Percentiles rank a stretch among this genome's conserved stretches.
These are phyloP conservation scores for Rattus rattus DNA, from an alignment of 2,113 vertebrate genomes.

Conservation along the genomic window DNA sequence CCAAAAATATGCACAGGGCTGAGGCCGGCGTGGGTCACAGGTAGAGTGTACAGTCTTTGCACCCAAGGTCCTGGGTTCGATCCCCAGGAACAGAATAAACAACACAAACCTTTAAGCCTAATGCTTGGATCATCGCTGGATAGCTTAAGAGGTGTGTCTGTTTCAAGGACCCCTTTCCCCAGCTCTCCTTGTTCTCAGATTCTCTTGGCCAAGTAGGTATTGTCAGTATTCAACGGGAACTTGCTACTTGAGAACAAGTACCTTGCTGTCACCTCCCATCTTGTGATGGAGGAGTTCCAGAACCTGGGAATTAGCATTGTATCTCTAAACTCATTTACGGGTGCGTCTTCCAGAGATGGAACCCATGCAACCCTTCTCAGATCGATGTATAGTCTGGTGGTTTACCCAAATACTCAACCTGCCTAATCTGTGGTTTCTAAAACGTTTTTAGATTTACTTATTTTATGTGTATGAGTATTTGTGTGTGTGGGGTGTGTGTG, in stretches of 20 bases:
- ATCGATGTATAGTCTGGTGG: conserved; percentile 13
- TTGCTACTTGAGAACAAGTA: conserved; percentile 11
- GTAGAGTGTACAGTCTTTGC: too few species aligned
- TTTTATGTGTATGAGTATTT: background rate
- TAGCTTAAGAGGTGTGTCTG: background rate
- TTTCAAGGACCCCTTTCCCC: background rate
- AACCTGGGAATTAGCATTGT: background rate
- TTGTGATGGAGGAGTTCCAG: conserved; percentile 20
- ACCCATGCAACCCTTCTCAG: background rate
- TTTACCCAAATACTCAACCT: conserved; percentile 51
- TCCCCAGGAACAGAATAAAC: background rate
- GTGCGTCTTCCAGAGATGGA: conserved; percentile 32
- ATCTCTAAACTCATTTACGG: conserved; percentile 38
- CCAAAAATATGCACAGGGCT: background rate
- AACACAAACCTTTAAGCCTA: background rate
- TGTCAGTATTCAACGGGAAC: background rate
- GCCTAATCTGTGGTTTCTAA: background rate
- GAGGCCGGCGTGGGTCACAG: background rate
- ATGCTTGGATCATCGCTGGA: background rate
- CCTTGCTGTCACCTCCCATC: background rate
- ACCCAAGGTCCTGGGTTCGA: background rate
- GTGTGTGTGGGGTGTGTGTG: background rate
- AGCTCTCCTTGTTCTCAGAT: background rate
- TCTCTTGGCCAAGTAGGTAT: background rate
- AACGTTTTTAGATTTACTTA: background rate